phyloP scores from a whole-genome alignment of 2,113 vertebrate genomes.

The Tyrannus savana region DNA sequence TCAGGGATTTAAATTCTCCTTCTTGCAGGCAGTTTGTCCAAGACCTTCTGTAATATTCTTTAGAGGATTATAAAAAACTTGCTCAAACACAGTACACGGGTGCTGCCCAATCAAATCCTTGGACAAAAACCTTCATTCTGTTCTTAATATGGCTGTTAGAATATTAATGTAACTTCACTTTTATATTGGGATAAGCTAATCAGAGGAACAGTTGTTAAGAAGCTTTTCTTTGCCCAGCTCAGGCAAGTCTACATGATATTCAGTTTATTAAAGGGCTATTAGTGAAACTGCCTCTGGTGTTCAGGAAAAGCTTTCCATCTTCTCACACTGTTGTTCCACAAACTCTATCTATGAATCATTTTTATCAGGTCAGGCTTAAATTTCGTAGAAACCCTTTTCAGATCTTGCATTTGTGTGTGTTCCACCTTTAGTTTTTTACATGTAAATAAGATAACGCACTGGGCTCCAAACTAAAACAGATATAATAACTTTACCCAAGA shows the following conservation, averaged over 20 bases:
- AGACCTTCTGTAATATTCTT: background rate
- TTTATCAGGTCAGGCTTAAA: background rate
- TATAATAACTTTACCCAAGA: background rate
- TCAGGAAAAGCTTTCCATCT: background rate
- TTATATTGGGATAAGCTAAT: background rate
- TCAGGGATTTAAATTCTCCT: background rate
- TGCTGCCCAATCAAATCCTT: background rate
- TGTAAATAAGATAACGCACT: background rate
- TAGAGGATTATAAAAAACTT: constrained; percentile 2
- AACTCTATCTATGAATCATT: background rate
- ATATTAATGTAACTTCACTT: background rate
- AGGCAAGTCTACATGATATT: background rate
- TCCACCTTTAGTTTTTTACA: background rate
- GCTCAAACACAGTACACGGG: background rate
- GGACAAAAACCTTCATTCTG: background rate
- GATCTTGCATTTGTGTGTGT: background rate
- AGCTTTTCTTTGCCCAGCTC: background rate
- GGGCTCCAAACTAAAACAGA: background rate
- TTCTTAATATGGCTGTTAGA: background rate
- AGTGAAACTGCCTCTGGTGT: background rate
- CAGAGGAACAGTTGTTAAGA: background rate
- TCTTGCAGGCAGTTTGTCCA: background rate
- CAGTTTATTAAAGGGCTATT: background rate
- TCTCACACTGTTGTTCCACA: background rate
- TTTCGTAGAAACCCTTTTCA: background rate